Evolutionary conservation across 2,113 vertebrate genomes (phyloP).

Genomic region (Pachyramphus minor): DNA sequence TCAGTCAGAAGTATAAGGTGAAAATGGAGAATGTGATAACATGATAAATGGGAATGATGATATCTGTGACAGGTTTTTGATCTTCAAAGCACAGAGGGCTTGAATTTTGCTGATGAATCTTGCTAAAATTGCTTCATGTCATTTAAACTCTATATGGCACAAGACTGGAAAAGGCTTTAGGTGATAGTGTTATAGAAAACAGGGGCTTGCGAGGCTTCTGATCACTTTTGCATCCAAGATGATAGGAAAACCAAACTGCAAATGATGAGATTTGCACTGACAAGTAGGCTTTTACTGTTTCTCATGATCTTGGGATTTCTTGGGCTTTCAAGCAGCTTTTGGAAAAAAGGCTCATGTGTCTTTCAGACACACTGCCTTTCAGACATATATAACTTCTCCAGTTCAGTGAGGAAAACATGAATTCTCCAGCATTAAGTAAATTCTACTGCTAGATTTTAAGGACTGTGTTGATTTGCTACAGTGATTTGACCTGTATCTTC

Average conservation of each 20-base stretch:
- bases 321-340: neutral
- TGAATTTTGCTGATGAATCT: slow-evolving; percentile 40
- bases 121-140: slow-evolving; percentile 7
- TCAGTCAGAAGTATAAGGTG: slow-evolving; percentile 21
- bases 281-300: neutral
- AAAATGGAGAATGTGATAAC: slow-evolving; percentile 18
- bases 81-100: slow-evolving; percentile 31
- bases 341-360: neutral
- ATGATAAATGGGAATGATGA: slow-evolving; percentile 42
- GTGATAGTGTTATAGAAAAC: neutral
- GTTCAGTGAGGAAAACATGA: neutral
- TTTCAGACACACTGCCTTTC: neutral
- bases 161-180: neutral
- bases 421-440: neutral
- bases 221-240: neutral
- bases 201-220: neutral
- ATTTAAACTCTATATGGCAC: neutral
- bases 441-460: neutral
- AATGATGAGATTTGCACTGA: neutral
- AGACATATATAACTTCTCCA: neutral
- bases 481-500: neutral
- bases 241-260: slow-evolving; percentile 2
- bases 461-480: neutral
- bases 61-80: slow-evolving; percentile 31
- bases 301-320: neutral